These are phyloP conservation scores for Actinia equina DNA, from an alignment of 64 coral and sea anemone genomes.

Conservation along the genomic window DNA sequence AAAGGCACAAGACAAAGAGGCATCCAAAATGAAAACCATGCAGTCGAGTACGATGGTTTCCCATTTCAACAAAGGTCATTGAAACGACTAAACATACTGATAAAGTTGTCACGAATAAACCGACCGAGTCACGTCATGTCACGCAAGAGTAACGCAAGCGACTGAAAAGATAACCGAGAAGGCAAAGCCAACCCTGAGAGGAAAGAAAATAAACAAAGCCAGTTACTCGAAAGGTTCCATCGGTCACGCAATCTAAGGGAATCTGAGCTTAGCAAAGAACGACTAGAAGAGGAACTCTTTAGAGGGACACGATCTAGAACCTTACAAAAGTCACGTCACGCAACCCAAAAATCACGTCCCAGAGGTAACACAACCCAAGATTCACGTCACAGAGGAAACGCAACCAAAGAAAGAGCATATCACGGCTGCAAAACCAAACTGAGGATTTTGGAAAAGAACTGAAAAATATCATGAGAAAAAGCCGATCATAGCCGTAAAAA, in stretches of 20 bases:
- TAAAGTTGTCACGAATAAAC: neutral
- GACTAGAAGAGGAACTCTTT: neutral
- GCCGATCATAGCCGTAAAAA: neutral
- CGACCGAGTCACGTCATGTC: neutral
- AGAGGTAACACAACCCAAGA: neutral
- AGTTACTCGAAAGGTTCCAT: neutral
- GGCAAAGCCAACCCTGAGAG: neutral
- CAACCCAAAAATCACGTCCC: neutral
- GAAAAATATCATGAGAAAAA: neutral
- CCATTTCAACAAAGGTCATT: neutral
- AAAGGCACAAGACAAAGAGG: neutral
- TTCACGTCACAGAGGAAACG: neutral
- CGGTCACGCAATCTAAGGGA: constrained; percentile 8
- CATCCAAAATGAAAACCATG: neutral
- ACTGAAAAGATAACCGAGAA: neutral
- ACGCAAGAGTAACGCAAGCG: neutral
- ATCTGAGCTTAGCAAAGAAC: neutral
- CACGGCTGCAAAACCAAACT: neutral
- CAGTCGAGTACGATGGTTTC: no score
- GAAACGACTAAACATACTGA: neutral
- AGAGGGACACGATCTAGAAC: neutral
- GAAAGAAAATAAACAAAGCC: neutral
- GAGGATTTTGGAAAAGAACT: neutral
- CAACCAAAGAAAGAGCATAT: neutral
- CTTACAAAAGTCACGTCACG: neutral